Percentiles rank a stretch among this genome's conserved stretches.
These are phyloP conservation scores for Heliconius melpomene DNA, from an alignment of 1,140 invertebrate species.

Conservation along the genomic window DNA sequence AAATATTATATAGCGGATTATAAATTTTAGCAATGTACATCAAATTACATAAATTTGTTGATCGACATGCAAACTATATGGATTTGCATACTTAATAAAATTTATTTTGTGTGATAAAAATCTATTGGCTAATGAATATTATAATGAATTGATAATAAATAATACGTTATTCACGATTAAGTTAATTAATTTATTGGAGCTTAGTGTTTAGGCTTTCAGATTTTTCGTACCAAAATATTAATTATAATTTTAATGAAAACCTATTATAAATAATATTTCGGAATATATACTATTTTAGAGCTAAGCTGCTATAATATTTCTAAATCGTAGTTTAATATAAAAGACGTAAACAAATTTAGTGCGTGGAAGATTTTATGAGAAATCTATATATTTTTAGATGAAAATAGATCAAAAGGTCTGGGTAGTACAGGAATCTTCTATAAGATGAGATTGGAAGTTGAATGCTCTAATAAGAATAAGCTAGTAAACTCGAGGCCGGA, in stretches of 20 bases:
- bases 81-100: constrained; percentile 11
- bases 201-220: not conserved
- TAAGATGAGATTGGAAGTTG: constrained; percentile 8
- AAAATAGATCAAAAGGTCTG: constrained; percentile 35
- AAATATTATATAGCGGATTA: not conserved
- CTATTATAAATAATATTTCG: not conserved
- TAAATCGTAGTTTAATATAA: not conserved
- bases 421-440: not conserved
- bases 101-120: constrained; percentile 10
- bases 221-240: not conserved
- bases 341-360: not conserved
- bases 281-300: not conserved
- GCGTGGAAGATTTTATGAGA: constrained; percentile 20
- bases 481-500: constrained; percentile 51
- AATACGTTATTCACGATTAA: not conserved
- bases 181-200: not conserved
- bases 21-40: constrained; percentile 20
- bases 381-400: constrained; percentile 26
- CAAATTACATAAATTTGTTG: not conserved
- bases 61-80: constrained; percentile 1
- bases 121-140: constrained; percentile 7
- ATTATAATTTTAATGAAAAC: too few species aligned
- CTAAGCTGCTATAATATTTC: not conserved
- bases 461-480: constrained; percentile 53
- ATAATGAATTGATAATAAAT: constrained; percentile 5